phyloP scores from a whole-genome alignment of 2,888 invertebrate genomes.

The Steinernema scapterisci region DNA sequence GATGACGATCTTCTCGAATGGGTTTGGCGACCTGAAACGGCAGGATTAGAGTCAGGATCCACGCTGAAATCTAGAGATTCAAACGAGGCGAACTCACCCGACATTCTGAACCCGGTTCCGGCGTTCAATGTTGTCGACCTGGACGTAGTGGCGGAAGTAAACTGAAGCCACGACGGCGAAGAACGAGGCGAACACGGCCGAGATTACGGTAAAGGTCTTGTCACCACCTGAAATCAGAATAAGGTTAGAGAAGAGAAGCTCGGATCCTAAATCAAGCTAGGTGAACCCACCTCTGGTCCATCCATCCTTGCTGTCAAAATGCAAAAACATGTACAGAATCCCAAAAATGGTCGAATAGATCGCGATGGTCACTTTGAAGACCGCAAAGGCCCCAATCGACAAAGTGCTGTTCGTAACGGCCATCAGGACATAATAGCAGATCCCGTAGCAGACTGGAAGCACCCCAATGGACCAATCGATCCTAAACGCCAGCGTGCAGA shows the following conservation, averaged over 20 bases:
- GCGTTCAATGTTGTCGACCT: background rate
- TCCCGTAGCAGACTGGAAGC: background rate
- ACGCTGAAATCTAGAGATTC: background rate
- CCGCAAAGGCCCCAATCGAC: constrained; percentile 10
- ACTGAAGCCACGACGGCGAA: background rate
- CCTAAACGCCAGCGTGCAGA: constrained; percentile 6
- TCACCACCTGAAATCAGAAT: background rate
- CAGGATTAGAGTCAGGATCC: too few species aligned
- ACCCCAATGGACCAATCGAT: constrained; percentile 20
- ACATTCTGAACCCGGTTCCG: background rate
- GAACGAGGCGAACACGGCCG: background rate
- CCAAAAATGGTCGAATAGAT: background rate
- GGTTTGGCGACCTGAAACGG: background rate
- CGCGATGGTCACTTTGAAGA: background rate
- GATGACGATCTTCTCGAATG: background rate
- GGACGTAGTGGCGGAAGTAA: background rate
- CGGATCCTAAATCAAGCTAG: background rate
- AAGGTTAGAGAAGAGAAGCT: background rate
- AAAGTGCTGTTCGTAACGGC: constrained; percentile 5
- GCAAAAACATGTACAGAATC: background rate
- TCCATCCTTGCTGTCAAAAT: constrained; percentile 2
- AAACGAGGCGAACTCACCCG: background rate
- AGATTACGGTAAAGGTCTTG: background rate
- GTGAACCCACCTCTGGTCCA: background rate
- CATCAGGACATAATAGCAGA: constrained; percentile 12